Evolutionary conservation across 1,140 invertebrate species (phyloP).

Genomic region (Riptortus pedestris): DNA sequence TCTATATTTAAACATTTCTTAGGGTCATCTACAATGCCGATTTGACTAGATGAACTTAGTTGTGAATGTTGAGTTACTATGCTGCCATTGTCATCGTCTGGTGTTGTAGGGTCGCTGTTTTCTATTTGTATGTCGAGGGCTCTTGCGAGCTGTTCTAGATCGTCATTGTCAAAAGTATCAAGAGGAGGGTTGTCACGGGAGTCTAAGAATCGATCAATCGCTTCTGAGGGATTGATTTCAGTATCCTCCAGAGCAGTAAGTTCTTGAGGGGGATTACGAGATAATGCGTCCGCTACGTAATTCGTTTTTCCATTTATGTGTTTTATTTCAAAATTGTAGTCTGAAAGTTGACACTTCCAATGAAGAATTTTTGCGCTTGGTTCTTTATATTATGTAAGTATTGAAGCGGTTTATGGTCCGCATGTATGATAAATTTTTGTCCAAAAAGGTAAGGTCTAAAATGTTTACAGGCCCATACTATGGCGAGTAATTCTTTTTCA

Average conservation of each 20-base stretch:
- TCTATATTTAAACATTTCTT: slow-evolving; percentile 8
- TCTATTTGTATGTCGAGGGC: neutral
- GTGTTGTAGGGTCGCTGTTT: neutral
- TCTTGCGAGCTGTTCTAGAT: neutral
- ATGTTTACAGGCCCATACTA: too few relatives aligned
- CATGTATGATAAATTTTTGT: too few relatives aligned
- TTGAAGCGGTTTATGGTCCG: slow-evolving; percentile 40
- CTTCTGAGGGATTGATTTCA: neutral
- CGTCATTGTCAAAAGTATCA: neutral
- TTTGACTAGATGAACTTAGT: slow-evolving; percentile 4
- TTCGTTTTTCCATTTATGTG: slow-evolving; percentile 33
- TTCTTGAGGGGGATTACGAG: neutral
- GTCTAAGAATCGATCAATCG: neutral
- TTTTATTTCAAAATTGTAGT: slow-evolving; percentile 28
- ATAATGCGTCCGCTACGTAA: slow-evolving; percentile 31
- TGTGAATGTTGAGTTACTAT: slow-evolving; percentile 8
- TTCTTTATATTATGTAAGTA: slow-evolving; percentile 40
- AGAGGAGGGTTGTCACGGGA: neutral
- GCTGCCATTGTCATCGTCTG: neutral
- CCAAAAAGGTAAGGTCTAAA: too few relatives aligned
- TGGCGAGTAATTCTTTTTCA: too few relatives aligned
- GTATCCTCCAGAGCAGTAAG: neutral
- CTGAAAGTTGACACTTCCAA: slow-evolving; percentile 30
- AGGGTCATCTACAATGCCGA: neutral
- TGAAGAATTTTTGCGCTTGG: slow-evolving; percentile 26